A percentile compares a stretch with the other conserved stretches of the same genome.
phyloP scores from a whole-genome alignment of 2,113 vertebrate species.

The Epinephelus lanceolatus region DNA sequence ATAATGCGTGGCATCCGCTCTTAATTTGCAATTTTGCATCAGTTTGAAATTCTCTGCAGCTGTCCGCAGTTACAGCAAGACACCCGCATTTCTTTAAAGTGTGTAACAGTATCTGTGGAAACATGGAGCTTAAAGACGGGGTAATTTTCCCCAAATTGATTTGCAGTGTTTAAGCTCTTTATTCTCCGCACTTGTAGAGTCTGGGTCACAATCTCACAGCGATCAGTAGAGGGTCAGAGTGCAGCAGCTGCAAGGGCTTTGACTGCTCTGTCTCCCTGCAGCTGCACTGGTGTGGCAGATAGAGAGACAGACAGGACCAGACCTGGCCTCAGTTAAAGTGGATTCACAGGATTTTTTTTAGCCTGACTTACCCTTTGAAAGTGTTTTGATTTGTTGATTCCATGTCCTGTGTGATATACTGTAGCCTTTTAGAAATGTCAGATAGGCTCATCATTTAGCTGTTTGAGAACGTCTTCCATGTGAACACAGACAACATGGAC shows the following conservation, averaged over 20 bases:
- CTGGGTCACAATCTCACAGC: constrained; percentile 22
- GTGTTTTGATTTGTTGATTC: background rate
- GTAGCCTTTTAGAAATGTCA: background rate
- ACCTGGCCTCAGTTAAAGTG: background rate
- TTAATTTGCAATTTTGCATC: constrained; percentile 7
- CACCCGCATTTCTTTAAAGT: constrained; percentile 33
- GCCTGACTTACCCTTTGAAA: background rate
- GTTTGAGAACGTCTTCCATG: background rate
- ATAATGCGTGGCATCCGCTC: background rate
- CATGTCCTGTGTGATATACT: no score
- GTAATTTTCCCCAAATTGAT: constrained; percentile 24
- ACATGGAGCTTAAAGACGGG: constrained; percentile 24
- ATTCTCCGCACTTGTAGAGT: constrained; percentile 31
- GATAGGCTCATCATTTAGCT: background rate
- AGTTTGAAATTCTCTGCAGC: constrained; percentile 19
- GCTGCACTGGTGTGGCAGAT: constrained; percentile 1
- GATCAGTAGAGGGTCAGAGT: constrained; percentile 20
- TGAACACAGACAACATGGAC: background rate
- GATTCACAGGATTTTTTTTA: constrained; percentile 25
- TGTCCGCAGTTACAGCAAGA: background rate
- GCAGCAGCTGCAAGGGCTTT: constrained; percentile 57
- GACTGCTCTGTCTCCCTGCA: background rate
- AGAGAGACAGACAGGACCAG: background rate
- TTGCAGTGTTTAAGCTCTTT: constrained; percentile 37
- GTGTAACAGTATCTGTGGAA: constrained; percentile 42